Evolutionary conservation across 2,797 vertebrate genomes (phyloP).

Genomic region (Parotocinclus haroldoi): DNA sequence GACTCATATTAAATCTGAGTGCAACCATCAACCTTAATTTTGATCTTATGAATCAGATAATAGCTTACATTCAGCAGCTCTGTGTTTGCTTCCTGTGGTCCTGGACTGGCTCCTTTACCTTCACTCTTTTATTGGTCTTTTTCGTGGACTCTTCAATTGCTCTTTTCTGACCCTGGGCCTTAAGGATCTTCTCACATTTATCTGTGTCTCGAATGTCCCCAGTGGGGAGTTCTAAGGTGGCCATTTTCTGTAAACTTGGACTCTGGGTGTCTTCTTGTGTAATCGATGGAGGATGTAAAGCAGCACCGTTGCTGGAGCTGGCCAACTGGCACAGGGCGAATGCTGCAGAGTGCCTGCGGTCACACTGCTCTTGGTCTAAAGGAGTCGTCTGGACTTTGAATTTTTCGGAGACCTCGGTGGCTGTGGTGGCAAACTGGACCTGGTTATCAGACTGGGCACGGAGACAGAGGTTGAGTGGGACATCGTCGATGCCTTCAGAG

Average conservation of each 20-base stretch:
- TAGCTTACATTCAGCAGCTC: slow-evolving; percentile 63
- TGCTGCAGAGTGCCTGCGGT: slow-evolving; percentile 89
- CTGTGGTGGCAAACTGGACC: neutral
- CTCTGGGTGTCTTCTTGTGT: slow-evolving; percentile 21
- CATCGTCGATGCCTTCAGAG: slow-evolving; percentile 59
- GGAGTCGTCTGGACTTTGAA: slow-evolving; percentile 9
- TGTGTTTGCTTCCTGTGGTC: slow-evolving; percentile 79
- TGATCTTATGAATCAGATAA: no score
- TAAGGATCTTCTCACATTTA: slow-evolving; percentile 23
- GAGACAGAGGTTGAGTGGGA: slow-evolving; percentile 90
- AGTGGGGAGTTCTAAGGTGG: neutral
- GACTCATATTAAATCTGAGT: no score
- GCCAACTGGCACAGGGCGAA: slow-evolving; percentile 95
- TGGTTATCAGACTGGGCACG: slow-evolving; percentile 64
- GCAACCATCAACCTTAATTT: no score
- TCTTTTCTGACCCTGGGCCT: slow-evolving; percentile 73
- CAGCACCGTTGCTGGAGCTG: slow-evolving; percentile 63
- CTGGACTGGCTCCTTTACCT: slow-evolving; percentile 63
- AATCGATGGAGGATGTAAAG: neutral
- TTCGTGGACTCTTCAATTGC: slow-evolving; percentile 64
- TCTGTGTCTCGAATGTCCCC: slow-evolving; percentile 23
- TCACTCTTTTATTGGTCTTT: slow-evolving; percentile 69
- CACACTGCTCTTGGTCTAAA: slow-evolving; percentile 72
- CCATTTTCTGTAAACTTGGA: slow-evolving; percentile 1
- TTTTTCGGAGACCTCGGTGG: slow-evolving; percentile 42